These are phyloP conservation scores for zebrafish (Danio rerio) DNA, from an alignment of 2,113 vertebrate species.

Conservation along the genomic window GRCz12tu NC_133186.1:38656501-38657000, in stretches of 20 bases:
- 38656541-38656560: too few relatives aligned
- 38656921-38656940: not conserved
- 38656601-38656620: too few relatives aligned
- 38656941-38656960: not conserved
- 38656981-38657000: not conserved
- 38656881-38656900: constrained; percentile 80
- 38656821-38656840: not conserved
- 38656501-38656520: too few relatives aligned
- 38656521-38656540: too few relatives aligned
- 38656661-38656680: too few relatives aligned
- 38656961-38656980: constrained; percentile 23
- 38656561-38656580: too few relatives aligned
- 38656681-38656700: not conserved
- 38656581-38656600: too few relatives aligned
- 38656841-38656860: constrained; percentile 93
- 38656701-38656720: not conserved
- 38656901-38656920: constrained; percentile 46
- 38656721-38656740: not conserved
- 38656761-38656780: not conserved
- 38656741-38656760: not conserved
- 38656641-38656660: too few relatives aligned
- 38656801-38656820: not conserved
- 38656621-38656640: too few relatives aligned
- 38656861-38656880: constrained; percentile 90
- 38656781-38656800: not conserved